Evolutionary conservation across 53 echinoderm and acorn worm species (phyloP).

Genomic region (Pentamera pediparva): DNA sequence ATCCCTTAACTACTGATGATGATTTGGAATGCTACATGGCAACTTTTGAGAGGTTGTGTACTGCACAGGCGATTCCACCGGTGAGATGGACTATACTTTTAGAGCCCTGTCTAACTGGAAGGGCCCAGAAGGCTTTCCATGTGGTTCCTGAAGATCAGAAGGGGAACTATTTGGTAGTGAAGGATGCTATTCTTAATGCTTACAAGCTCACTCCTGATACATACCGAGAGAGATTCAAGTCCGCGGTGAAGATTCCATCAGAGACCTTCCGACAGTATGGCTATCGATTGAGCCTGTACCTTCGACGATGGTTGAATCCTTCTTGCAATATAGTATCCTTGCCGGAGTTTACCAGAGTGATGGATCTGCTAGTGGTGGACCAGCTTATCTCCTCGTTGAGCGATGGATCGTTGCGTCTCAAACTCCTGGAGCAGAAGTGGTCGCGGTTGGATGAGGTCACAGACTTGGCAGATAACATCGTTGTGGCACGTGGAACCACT

Average conservation of each 20-base stretch:
- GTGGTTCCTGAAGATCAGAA: constrained; percentile 33
- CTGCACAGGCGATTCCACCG: not conserved
- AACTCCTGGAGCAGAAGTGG: constrained; percentile 12
- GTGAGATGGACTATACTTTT: constrained; percentile 22
- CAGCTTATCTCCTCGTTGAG: not conserved
- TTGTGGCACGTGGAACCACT: not conserved
- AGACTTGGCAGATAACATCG: constrained; percentile 6
- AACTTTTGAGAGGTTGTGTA: constrained; percentile 52
- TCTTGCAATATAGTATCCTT: too few species aligned
- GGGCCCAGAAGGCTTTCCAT: constrained; percentile 48
- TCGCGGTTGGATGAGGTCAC: not conserved
- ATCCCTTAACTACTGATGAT: too few species aligned
- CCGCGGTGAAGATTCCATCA: not conserved
- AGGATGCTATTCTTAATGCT: not conserved
- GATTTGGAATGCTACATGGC: constrained; percentile 43
- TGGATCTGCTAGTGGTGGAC: constrained; percentile 3
- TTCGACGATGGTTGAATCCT: too few species aligned
- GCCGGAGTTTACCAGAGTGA: not conserved
- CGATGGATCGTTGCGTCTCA: not conserved
- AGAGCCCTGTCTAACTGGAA: constrained; percentile 43
- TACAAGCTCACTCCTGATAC: not conserved
- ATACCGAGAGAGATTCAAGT: not conserved
- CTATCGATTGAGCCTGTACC: too few species aligned
- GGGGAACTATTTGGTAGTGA: not conserved
- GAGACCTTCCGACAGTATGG: not conserved